Conservation (phyloP, 2,113 vertebrate species). For the Aleadryas rufinucha region DNA sequence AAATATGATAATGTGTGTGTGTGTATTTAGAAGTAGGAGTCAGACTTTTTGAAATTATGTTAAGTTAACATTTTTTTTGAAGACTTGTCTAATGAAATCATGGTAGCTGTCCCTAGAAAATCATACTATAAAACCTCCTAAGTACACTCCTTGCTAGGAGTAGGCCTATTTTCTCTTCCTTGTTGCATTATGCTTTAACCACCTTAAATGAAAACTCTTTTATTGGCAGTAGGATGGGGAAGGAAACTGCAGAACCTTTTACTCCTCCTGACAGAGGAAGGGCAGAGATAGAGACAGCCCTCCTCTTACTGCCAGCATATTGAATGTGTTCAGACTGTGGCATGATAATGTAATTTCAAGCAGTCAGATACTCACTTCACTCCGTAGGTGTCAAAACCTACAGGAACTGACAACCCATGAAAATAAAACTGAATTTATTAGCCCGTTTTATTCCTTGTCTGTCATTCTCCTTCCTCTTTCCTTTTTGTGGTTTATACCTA, state of each 20-base stretch:
- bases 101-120: background rate
- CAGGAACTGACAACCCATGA: background rate
- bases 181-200: background rate
- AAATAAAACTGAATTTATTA: constrained; percentile 8
- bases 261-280: background rate
- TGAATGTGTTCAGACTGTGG: background rate
- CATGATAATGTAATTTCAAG: background rate
- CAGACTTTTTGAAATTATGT: background rate
- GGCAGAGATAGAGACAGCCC: background rate
- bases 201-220: background rate
- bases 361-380: background rate
- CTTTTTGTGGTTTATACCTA: background rate
- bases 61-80: background rate
- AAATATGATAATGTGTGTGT: background rate
- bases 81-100: background rate
- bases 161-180: background rate
- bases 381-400: background rate
- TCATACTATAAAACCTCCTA: background rate
- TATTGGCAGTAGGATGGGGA: background rate
- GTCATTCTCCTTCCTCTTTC: background rate
- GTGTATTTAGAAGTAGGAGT: background rate
- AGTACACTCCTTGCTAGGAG: background rate
- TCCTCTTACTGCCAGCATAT: background rate
- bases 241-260: background rate
- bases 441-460: background rate